Conservation (phyloP, 2,113 vertebrate genomes). For the Tylochromis polylepis region DNA sequence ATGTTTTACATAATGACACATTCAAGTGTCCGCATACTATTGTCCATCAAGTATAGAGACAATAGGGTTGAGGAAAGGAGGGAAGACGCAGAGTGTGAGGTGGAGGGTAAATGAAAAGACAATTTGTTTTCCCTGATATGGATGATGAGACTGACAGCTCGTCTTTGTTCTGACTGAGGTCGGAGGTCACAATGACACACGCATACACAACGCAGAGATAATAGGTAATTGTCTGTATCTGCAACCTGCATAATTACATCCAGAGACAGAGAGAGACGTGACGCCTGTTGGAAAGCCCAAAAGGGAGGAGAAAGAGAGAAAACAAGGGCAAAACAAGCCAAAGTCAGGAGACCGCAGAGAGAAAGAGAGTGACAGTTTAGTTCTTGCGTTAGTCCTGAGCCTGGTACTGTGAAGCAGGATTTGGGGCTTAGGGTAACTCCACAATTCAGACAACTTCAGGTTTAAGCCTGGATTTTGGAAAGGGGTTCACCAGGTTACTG, state of each 20-base stretch:
- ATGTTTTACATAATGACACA: background rate
- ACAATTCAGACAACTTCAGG: background rate
- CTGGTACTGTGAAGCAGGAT: background rate
- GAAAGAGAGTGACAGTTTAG: background rate
- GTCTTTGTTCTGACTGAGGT: constrained; percentile 11
- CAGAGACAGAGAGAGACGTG: background rate
- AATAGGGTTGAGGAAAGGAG: background rate
- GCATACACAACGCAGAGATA: background rate
- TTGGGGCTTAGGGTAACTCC: background rate
- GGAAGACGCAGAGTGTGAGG: background rate
- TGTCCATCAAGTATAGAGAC: background rate
- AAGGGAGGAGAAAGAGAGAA: background rate
- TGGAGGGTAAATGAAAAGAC: background rate
- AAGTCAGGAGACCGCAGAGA: background rate
- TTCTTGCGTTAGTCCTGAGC: background rate
- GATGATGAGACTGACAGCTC: background rate
- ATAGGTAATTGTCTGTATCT: background rate
- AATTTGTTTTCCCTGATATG: background rate
- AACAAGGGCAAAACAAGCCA: background rate
- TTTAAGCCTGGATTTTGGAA: background rate
- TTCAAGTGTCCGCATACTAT: background rate
- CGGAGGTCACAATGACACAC: background rate
- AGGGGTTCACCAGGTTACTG: background rate
- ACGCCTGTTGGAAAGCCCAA: background rate
- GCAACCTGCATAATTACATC: background rate